phyloP scores from a whole-genome alignment of 2,888 invertebrate genomes.

The Cephus pygmeus region DNA sequence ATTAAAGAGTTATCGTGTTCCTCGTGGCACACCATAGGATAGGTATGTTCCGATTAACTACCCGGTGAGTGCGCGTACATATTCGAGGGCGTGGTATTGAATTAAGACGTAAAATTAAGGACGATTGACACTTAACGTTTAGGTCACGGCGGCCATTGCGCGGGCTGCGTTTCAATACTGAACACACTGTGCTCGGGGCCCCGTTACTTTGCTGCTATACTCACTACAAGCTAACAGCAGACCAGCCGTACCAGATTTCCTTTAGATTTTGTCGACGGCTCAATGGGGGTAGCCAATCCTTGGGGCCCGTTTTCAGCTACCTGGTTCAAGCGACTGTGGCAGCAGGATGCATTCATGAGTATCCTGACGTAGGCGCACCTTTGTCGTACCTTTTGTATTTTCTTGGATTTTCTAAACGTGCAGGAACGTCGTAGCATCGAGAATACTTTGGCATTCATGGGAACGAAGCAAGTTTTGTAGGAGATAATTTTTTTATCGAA shows the following conservation, averaged over 20 bases:
- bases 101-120: slow-evolving; percentile 41
- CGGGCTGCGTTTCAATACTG: slow-evolving; percentile 31
- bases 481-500: neutral
- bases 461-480: neutral
- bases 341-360: neutral
- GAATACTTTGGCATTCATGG: neutral
- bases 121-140: slow-evolving; percentile 46
- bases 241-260: neutral
- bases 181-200: slow-evolving; percentile 21
- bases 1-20: neutral
- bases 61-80: slow-evolving; percentile 7
- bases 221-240: slow-evolving; percentile 13
- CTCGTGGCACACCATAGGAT: neutral
- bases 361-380: neutral
- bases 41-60: neutral
- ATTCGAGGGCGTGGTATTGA: slow-evolving; percentile 17
- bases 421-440: neutral
- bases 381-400: neutral
- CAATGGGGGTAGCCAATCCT: neutral
- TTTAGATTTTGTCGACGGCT: neutral
- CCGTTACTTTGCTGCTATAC: slow-evolving; percentile 20
- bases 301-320: neutral
- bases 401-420: neutral
- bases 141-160: slow-evolving; percentile 57
- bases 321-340: neutral